Evolutionary conservation across 2,113 vertebrate species (phyloP).

Genomic region (Solenodon paradoxus): DNA sequence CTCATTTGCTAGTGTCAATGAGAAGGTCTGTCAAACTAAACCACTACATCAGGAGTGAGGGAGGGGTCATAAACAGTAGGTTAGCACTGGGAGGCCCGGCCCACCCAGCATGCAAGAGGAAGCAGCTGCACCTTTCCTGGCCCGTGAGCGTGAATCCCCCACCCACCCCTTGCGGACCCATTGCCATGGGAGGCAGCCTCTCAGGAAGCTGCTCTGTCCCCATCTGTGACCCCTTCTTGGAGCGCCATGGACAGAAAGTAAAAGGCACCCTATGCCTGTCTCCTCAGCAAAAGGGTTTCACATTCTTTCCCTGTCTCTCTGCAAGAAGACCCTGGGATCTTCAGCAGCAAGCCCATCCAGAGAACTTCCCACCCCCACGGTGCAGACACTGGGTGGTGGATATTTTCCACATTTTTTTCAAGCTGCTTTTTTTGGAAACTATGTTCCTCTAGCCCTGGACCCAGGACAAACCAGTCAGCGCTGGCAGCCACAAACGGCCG

Average conservation of each 20-base stretch:
- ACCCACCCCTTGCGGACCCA: neutral
- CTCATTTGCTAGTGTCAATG: neutral
- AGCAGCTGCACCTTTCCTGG: fast-evolving
- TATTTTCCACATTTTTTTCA: conserved; percentile 78
- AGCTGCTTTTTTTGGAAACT: conserved; percentile 72
- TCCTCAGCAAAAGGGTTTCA: conserved; percentile 72
- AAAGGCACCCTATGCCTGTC: conserved; percentile 18
- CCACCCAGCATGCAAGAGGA: neutral
- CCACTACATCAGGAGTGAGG: neutral
- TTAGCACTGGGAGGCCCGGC: too few species aligned
- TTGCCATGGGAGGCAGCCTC: neutral
- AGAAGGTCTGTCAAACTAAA: neutral
- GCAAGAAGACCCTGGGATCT: conserved; percentile 71
- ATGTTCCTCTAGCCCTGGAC: conserved; percentile 73
- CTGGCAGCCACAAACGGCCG: conserved; percentile 8
- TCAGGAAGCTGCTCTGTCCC: neutral
- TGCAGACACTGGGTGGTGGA: conserved; percentile 77
- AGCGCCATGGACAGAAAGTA: conserved; percentile 12
- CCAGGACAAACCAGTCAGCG: conserved; percentile 25
- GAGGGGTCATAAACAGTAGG: too few species aligned
- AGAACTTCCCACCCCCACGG: conserved; percentile 74
- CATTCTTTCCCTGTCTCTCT: conserved; percentile 76
- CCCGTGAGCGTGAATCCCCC: too few species aligned
- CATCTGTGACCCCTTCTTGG: conserved; percentile 13
- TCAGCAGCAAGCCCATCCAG: conserved; percentile 73